A percentile compares a stretch with the other conserved stretches of the same genome.
Conservation (phyloP, 1,140 invertebrate species). For the Temnothorax nylanderi region DNA sequence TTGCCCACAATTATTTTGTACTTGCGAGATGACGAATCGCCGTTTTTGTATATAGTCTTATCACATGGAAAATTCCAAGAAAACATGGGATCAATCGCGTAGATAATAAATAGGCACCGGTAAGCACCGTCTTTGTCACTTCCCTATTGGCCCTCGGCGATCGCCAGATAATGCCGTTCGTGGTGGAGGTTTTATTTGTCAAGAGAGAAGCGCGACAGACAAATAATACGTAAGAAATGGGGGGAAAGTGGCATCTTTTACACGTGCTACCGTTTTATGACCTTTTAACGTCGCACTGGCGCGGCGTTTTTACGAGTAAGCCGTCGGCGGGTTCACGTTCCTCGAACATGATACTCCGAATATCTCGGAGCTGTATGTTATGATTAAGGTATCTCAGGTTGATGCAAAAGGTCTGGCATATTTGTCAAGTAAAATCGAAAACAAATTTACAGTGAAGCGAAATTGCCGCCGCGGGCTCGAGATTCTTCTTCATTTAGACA, state of each 20-base stretch:
- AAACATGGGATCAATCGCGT: neutral
- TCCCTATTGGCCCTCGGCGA: neutral
- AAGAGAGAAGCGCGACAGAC: neutral
- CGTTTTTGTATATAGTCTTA: conserved; percentile 3
- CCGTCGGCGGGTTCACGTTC: neutral
- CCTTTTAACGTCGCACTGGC: neutral
- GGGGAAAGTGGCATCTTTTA: neutral
- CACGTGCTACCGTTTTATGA: neutral
- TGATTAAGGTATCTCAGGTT: neutral
- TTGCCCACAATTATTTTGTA: neutral
- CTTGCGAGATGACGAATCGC: neutral
- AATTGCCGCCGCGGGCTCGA: neutral
- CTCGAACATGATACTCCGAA: neutral
- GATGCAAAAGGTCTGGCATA: neutral
- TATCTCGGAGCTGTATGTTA: neutral
- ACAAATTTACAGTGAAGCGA: neutral
- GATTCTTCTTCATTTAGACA: neutral
- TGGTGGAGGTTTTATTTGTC: neutral
- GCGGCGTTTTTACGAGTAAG: conserved; percentile 1
- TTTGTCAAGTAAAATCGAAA: neutral
- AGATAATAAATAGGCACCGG: conserved; percentile 16
- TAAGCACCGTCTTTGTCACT: neutral
- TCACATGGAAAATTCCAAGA: conserved; percentile 26
- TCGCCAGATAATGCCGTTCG: conserved; percentile 13
- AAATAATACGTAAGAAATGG: neutral